Conservation (phyloP, 2,888 invertebrate genomes). For the Axea sp. region DNA sequence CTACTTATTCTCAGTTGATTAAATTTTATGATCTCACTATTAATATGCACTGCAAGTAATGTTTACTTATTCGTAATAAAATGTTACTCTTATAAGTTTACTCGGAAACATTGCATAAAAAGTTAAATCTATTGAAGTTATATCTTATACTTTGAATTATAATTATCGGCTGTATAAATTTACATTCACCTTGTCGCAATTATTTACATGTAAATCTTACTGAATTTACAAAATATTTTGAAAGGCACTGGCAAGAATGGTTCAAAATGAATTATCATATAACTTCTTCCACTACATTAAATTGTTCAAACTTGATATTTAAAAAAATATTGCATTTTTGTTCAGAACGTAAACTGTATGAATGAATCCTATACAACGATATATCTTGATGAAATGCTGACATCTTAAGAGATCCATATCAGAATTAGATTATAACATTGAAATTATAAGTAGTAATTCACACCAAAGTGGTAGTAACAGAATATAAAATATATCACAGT, state of each 20-base stretch:
- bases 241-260: constrained; percentile 41
- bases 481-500: not conserved
- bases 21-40: constrained; percentile 3
- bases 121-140: not conserved
- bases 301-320: not conserved
- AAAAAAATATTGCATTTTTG: constrained; percentile 22
- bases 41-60: constrained; percentile 1
- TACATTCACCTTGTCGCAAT: constrained; percentile 23
- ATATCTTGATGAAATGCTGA: too few relatives aligned
- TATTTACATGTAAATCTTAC: constrained; percentile 15
- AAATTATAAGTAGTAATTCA: constrained; percentile 5
- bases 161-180: constrained; percentile 6
- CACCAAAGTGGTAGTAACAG: not conserved
- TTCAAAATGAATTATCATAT: constrained; percentile 17
- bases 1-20: not conserved
- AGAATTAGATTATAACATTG: not conserved
- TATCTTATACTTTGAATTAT: not conserved
- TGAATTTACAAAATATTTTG: constrained; percentile 23
- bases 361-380: too few relatives aligned
- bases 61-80: too few relatives aligned
- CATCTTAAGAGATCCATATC: constrained; percentile 2
- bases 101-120: too few relatives aligned
- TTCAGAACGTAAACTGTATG: constrained; percentile 16
- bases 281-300: not conserved
- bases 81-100: too few relatives aligned